Conservation (phyloP, 2,888 invertebrate genomes). For the Carabus problematicus region DNA sequence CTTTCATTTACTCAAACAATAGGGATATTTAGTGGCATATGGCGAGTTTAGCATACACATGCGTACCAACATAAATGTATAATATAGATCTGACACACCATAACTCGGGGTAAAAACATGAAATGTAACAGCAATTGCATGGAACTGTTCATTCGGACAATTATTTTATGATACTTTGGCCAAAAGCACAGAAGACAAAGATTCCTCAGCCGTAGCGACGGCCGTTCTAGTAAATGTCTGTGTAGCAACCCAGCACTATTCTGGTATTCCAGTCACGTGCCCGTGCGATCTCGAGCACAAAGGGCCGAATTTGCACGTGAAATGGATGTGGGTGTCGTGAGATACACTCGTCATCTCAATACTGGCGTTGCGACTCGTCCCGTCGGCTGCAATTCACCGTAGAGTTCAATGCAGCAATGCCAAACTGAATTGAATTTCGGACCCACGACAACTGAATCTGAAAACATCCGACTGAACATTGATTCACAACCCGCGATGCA, state of each 20-base stretch:
- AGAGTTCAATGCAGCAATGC: neutral
- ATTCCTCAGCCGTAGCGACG: no score
- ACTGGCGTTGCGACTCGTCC: conserved; percentile 1
- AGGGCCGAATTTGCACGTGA: conserved; percentile 59
- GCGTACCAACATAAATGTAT: no score
- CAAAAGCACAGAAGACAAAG: no score
- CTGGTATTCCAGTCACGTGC: conserved; percentile 49
- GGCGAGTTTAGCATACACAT: neutral
- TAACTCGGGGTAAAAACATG: no score
- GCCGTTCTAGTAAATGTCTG: no score
- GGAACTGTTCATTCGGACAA: no score
- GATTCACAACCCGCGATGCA: neutral
- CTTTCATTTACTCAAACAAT: conserved; percentile 19
- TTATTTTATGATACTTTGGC: no score
- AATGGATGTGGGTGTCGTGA: conserved; percentile 53
- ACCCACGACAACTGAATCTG: conserved; percentile 2
- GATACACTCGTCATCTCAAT: conserved; percentile 48
- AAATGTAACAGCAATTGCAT: no score
- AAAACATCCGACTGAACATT: conserved; percentile 1
- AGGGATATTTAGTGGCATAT: conserved; percentile 11
- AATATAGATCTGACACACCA: no score
- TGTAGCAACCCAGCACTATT: conserved; percentile 48
- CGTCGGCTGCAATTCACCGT: no score
- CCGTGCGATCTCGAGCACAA: conserved; percentile 50
- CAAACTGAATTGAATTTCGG: conserved; percentile 13